Evolutionary conservation across 2,888 invertebrate genomes (phyloP), one percentile per base, ranked within the genome.

Genomic region (Sympetrum striolatum): DNA sequence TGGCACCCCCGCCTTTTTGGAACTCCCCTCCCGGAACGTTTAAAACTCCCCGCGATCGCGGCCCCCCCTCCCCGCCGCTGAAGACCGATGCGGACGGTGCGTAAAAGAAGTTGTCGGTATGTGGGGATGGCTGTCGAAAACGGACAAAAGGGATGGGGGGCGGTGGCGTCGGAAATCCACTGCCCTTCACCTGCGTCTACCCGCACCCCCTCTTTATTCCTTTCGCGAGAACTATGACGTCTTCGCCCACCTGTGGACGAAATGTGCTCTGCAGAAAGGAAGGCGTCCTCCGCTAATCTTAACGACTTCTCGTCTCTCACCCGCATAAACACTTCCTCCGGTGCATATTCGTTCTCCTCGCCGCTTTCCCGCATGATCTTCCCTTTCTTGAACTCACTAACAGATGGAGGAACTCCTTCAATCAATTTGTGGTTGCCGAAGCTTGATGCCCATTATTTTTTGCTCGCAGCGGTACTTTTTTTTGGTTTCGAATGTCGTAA

Each of bases 151-250:
- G 12, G 79, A 53, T 31, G 58, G 31, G 48, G 73, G 73, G 48
- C 35, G 80, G 35, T 35, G 58, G 39, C 39, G 39, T 48, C 81
- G 81, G 48, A 39, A 39, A 44, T 48, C 44, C 44, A 39, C 86
- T 60, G 86, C 60, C 86, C 86, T 86, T 86, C 86, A 86, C 86
- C 60, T 86, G 86, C 86, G 86, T 58, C 37, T 37, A n/a, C 60
- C 91, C 91, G 91, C 91, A 91, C 91, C 91, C 91, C 18, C 22
- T 37, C 31, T 12, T 25, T 31, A 53, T 53, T 53, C 53, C 53
- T 53, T 53, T 53, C 18, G 18, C 53, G 53, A 53, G 53, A 53
- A 53, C 53, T 53, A 53, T 53, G 53, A 73, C 73, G 73, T 25
- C 53, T 73, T 73, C 60, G 86, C 86, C 86, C 86, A 86, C 86